Base-by-base conservation (phyloP, 2,113 vertebrate genomes). In the Eurypyga helias region DNA sequence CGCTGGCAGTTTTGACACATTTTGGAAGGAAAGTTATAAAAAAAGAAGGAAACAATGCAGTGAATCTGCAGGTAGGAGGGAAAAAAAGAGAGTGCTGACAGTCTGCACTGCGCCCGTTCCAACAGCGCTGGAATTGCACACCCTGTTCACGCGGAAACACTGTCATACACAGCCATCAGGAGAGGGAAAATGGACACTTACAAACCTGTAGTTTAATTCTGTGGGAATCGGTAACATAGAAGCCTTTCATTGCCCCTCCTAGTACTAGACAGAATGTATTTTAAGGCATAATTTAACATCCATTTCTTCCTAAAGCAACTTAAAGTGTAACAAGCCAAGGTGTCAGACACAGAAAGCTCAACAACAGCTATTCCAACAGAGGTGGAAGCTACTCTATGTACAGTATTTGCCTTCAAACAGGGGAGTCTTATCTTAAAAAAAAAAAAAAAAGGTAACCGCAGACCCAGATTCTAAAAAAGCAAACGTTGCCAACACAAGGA, bases 401-500 rank as follows among this genome's bases (percentile, higher is more conserved):
- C 91, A 96, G 94, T 95, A 96, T 87, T 67, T 96, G 93, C 93
- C 93, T 98, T 98, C 95, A 95, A 77, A 94, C 28, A 33, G 78
- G 73, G 83, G 61, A 96, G 91, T 93, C 73, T 94, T 79, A 15
- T 80, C 78, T 93, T 69, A 55, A 26, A 38, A 26, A 31, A 54
- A 15, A 26, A 14, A 21, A 33, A 45, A 4, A 23, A 93, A 91
- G 72, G 48, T 24, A 94, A 87, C 92, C 84, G 94, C 93, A 97
- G 96, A 96, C 89, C 70, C 92, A 96, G 86, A 81, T 90, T 92
- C 91, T 91, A 90, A 91, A 96, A 97, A 96, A 96, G 93, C 92
- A 97, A 97, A 94, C 81, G 76, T 95, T 76, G 92, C 97, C 90
- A 97, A 97, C 89, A 93, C 93, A 97, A 98, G 98, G 98, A 98